Evolutionary conservation across 2,113 vertebrate species (phyloP), one percentile per base, ranked within the genome.

Genomic region (Tinamus guttatus): DNA sequence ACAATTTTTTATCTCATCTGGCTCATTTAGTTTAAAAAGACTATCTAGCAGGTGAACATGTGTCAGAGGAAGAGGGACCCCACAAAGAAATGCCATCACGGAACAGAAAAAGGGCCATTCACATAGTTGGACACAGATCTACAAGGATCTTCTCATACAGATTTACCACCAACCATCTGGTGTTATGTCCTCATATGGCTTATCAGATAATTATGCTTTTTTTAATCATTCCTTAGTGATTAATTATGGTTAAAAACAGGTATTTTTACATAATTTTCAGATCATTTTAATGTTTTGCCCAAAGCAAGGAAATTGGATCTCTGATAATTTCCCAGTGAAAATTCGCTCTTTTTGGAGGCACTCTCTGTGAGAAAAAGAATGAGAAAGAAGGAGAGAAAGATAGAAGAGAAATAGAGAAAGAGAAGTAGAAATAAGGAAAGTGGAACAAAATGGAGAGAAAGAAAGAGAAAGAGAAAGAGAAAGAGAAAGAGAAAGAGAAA

Each of bases 171-270:
- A 52, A 47, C 30, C 21, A 43, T 13, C 18, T 28, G 71, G 24
- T 12, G 4, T 62, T 70, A 47, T 19, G 13, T 21, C 24, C 11
- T n/a, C 5, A 16, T 27, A 28, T 38, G 32, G 8, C 0, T 0
- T 0, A 34, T 28, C 47, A 21, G 11, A 5, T 41, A 41, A 5
- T 2, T 6, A 17, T 60, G 47, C 12, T 17, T 16, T 30, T 15
- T 4, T 28, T 45, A 82, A n/a, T 24, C 2, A n/a, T 40, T 51
- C 38, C 25, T 32, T 7, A 59, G 4, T 2, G 45, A 76, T 30
- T 41, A 13, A 18, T 58, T 85, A 13, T 1, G 49, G 7, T 32
- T 49, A 1, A 59, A 59, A 56, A 2, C 2, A 1, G 2, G n/a
- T 30, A 20, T 47, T 47, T 21, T 18, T 10, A 1, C 4, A 11